A percentile compares a stretch with the other conserved stretches of the same genome.
Evolutionary conservation across 1,140 invertebrate genomes (phyloP).

Genomic region (Ostrea denselamellosa): DNA sequence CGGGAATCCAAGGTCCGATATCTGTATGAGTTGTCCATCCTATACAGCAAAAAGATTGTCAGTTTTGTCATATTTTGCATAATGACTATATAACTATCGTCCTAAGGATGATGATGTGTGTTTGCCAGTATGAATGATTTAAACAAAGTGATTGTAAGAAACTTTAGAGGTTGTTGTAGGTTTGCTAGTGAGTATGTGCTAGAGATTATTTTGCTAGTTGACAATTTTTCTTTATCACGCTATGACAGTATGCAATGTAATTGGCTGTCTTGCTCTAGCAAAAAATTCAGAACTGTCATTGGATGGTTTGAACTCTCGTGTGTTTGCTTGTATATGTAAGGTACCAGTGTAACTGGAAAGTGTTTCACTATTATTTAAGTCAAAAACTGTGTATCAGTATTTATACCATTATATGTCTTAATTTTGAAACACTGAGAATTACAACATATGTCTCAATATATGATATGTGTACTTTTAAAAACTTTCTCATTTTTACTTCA

Average conservation of each 20-base stretch:
- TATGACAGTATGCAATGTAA: constrained; percentile 41
- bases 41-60: not conserved
- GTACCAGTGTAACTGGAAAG: constrained; percentile 26
- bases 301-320: not conserved
- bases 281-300: not conserved
- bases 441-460: constrained; percentile 21
- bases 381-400: constrained; percentile 32
- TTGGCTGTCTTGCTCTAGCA: constrained; percentile 38
- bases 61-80: constrained; percentile 27
- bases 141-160: not conserved
- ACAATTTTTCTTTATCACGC: not conserved
- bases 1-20: not conserved
- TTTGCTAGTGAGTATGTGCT: constrained; percentile 3
- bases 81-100: not conserved
- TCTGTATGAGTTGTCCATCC: constrained; percentile 2
- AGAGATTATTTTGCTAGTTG: constrained; percentile 16
- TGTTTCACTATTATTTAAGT: constrained; percentile 34
- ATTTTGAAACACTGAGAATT: constrained; percentile 37
- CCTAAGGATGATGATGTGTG: constrained; percentile 35
- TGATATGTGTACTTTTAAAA: not conserved
- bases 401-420: not conserved
- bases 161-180: not conserved
- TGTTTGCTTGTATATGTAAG: constrained; percentile 1
- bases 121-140: not conserved
- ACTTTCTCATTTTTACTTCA: not conserved